These are phyloP conservation scores for Miltochrista miniata DNA, from an alignment of 2,888 invertebrate species.

Conservation along the genomic window DNA sequence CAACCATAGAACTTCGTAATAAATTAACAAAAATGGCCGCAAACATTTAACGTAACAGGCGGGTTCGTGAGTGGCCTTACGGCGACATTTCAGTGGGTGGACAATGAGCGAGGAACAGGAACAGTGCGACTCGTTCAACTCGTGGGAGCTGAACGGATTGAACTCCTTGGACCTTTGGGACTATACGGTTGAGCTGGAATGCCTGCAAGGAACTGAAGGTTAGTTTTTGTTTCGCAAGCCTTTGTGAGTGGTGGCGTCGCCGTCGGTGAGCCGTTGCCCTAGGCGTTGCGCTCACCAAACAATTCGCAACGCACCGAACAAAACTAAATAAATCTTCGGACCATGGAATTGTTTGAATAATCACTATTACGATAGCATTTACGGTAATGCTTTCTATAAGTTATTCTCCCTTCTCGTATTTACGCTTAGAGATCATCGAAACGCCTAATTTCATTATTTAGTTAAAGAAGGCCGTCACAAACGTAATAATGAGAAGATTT, in stretches of 20 bases:
- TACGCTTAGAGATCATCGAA: constrained; percentile 25
- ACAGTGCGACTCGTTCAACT: constrained; percentile 73
- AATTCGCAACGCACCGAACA: constrained; percentile 55
- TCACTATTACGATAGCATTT: constrained; percentile 42
- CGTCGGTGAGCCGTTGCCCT: constrained; percentile 19
- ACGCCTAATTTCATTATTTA: constrained; percentile 23
- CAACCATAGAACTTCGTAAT: constrained; percentile 31
- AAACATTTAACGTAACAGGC: constrained; percentile 46
- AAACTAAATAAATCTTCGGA: constrained; percentile 46
- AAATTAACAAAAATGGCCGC: constrained; percentile 54
- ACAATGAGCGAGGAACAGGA: constrained; percentile 78
- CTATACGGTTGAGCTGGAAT: constrained; percentile 92
- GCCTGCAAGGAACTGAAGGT: constrained; percentile 91
- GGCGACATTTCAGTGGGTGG: constrained; percentile 34
- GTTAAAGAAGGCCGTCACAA: constrained; percentile 24
- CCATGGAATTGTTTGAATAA: constrained; percentile 56
- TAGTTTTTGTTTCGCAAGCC: constrained; percentile 72
- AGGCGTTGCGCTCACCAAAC: constrained; percentile 34
- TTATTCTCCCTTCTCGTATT: constrained; percentile 25
- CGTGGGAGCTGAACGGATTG: constrained; percentile 82
- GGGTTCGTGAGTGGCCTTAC: constrained; percentile 55
- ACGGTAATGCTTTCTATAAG: constrained; percentile 40
- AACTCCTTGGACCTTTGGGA: constrained; percentile 93
- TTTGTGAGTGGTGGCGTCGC: constrained; percentile 54
- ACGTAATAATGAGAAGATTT: constrained; percentile 7